Conservation (phyloP, 1,140 invertebrate genomes). For the Pseudomyrmex cubaensis region DNA sequence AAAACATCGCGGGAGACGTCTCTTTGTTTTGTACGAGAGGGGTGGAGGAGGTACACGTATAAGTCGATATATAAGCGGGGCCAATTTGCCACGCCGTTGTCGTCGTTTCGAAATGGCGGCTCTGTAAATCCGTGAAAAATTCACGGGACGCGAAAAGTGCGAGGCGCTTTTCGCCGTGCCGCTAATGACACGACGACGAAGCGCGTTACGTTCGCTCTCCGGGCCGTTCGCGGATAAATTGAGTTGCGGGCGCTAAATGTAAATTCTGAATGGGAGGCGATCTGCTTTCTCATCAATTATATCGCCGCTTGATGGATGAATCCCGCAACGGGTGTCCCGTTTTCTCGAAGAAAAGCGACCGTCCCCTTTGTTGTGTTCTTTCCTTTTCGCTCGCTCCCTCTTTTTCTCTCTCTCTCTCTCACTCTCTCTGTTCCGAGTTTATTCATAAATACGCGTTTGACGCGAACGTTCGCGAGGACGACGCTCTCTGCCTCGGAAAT, state of each 20-base stretch:
- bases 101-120: background rate
- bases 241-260: conserved; percentile 40
- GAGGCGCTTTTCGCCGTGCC: background rate
- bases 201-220: conserved; percentile 34
- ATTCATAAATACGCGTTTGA: conserved; percentile 43
- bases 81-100: conserved; percentile 21
- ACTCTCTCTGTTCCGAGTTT: background rate
- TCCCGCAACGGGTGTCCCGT: conserved; percentile 36
- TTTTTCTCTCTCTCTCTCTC: too few relatives aligned
- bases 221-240: conserved; percentile 27
- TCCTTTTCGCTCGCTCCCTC: background rate
- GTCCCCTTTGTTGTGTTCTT: conserved; percentile 21
- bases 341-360: conserved; percentile 43
- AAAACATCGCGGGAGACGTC: background rate
- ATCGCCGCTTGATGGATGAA: conserved; percentile 57
- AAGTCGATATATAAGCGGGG: conserved; percentile 21
- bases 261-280: conserved; percentile 45
- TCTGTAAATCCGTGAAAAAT: conserved; percentile 44
- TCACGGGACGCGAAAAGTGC: background rate
- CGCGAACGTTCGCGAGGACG: background rate
- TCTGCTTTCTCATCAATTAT: conserved; percentile 58
- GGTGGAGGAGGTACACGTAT: background rate
- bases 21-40: background rate
- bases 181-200: conserved; percentile 42
- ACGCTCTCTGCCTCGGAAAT: conserved; percentile 16